Base-by-base conservation (phyloP, 2,797 vertebrate species). In the Pygocentrus nattereri region DNA sequence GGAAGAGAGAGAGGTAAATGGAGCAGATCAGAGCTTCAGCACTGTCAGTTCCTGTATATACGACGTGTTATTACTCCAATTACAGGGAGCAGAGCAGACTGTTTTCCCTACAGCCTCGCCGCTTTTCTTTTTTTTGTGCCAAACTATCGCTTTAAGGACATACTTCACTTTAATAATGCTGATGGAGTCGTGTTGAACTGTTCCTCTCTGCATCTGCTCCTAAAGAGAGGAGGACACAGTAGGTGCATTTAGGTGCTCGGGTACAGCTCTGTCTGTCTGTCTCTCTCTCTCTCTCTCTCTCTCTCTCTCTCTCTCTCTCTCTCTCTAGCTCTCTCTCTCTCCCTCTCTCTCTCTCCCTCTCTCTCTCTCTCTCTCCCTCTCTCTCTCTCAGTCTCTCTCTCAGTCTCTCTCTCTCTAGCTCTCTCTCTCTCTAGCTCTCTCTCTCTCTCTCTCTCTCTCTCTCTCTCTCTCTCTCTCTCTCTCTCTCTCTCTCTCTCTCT, bases 51-150 rank as follows among this genome's bases (percentile, higher is more conserved):
- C 52, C 5, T 74, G 77, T 73, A 76, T 80, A 79, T 79, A 79
- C 73, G 56, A 71, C 81, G 50, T 86, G 72, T 79, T 79, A 85
- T 88, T 88, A 87, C 65, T 78, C 76, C 77, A 85, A 84, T 88
- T 85, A 85, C 85, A 86, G 84, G 82, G 84, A 77, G 25, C n/a
- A 27, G 54, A 27, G 68, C 74, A 62, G 65, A 85, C 76, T 82
- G 23, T 68, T 77, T 65, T 62, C 69, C n/a, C 78, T 79, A 56
- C 0, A 18, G 52, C 54, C 34, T 44, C 25, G n/a, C 41, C 8
- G 4, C 41, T 44, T 44, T 4, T 44, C 41, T 10, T 50, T 18
- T 49, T 50, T 50, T 15, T 50, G 7, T 3, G 49, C 49, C 49
- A 50, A 18, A 50, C 13, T 16, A 50, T 50, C 16, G 49, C 49